Evolutionary conservation across 2,888 invertebrate genomes (phyloP), one percentile per base, ranked within the genome.

Genomic region (Cryptocheilus praepositus): DNA sequence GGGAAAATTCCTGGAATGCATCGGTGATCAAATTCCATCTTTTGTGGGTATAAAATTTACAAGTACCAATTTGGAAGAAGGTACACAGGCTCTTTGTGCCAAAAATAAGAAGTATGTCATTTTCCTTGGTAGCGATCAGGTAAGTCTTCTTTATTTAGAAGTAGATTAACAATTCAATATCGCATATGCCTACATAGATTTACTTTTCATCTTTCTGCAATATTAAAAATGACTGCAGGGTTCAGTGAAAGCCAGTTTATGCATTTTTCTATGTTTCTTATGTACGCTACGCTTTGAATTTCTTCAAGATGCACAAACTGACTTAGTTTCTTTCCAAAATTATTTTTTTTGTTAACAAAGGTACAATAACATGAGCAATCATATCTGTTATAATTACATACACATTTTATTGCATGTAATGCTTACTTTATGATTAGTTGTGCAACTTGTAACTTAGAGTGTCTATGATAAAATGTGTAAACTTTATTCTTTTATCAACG

Each of bases 1-100:
- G 94, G 93, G 92, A 51, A 89, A 91, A 25, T 94, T 95, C 80
- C 91, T 95, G 46, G 89, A 90, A 15, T 90, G 91, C 21, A 93
- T 94, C 0, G 91, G 91, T 0, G 89, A 89, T 3, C 86, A 90
- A 65, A 92, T 96, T 55, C 93, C 95, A 0, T 95, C 93, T 61
- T 94, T 96, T 82, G 91, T 91, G 67, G 96, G 96, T 2, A 90
- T 96, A n/a, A 96, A 96, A 87, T 96, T 94, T 84, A 96, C 96
- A 0, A 93, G 94, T 11, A 92, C 91, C 46, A 92, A 94, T 82
- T 89, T 96, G 55, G 92, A 92, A 61, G 94, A 94, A 85, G 94
- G 92, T 0, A 89, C 91, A 0, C 91, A 91, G 77, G 93, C 93
- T 1, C 77, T 93, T 3, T 89, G 90, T 61, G 90, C 90, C 0